These are phyloP conservation scores for Galaxias olidus DNA, from an alignment of 2,797 vertebrate species.

Conservation along the genomic window DNA sequence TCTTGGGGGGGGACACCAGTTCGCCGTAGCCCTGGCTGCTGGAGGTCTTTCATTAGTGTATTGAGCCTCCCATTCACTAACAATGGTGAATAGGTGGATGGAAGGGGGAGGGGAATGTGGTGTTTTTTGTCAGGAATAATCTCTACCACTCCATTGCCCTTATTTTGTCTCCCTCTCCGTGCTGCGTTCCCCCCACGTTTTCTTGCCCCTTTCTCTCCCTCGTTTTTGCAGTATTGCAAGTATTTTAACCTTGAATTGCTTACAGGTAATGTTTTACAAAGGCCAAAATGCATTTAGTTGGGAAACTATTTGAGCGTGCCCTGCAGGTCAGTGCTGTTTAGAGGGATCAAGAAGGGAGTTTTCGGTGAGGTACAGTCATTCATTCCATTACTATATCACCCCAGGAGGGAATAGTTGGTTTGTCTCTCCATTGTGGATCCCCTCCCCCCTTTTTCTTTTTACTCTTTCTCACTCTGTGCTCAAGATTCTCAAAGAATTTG, in stretches of 20 bases:
- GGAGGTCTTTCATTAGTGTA: slow-evolving; percentile 75
- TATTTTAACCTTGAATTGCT: slow-evolving; percentile 8
- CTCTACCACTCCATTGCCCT: slow-evolving; percentile 72
- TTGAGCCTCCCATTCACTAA: slow-evolving; percentile 72
- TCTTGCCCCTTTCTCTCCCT: slow-evolving; percentile 57
- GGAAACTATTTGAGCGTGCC: slow-evolving; percentile 15
- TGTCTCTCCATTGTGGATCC: slow-evolving; percentile 75
- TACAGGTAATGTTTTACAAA: slow-evolving; percentile 24
- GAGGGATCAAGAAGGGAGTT: slow-evolving; percentile 39
- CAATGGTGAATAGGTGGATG: slow-evolving; percentile 73
- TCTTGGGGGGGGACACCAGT: slow-evolving; percentile 65
- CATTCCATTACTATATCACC: slow-evolving; percentile 72
- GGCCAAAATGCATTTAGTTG: slow-evolving; percentile 4
- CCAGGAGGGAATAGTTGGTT: slow-evolving; percentile 75
- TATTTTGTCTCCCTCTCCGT: slow-evolving; percentile 41
- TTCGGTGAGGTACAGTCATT: slow-evolving; percentile 73
- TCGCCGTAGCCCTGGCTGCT: slow-evolving; percentile 68
- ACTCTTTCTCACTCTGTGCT: slow-evolving; percentile 73
- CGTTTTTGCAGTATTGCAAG: slow-evolving; percentile 15
- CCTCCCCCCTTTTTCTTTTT: slow-evolving; percentile 68
- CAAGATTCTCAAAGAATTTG: slow-evolving; percentile 84
- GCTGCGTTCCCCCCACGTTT: slow-evolving; percentile 49
- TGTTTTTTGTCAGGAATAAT: slow-evolving; percentile 79
- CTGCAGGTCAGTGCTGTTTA: slow-evolving; percentile 28
- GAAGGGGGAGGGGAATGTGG: slow-evolving; percentile 49